Percentiles rank a stretch among this genome's conserved stretches.
Evolutionary conservation across 2,797 vertebrate genomes (phyloP).

Genomic region (Mus minutoides): DNA sequence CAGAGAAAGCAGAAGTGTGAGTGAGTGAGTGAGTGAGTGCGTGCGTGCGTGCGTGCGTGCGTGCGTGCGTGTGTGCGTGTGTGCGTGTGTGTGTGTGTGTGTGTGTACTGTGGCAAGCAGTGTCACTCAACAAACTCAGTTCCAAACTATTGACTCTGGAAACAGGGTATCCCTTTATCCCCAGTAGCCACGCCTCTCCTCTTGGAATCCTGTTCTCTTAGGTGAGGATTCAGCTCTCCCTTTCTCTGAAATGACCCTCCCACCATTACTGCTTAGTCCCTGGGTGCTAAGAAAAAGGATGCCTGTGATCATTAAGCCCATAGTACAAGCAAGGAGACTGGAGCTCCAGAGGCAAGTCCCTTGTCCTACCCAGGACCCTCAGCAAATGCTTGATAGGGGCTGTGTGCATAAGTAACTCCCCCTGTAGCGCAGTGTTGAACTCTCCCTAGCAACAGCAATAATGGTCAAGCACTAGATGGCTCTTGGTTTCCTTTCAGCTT

Average conservation of each 20-base stretch:
- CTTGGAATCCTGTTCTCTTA: not conserved
- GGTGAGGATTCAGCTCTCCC: not conserved
- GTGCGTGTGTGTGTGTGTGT: not conserved
- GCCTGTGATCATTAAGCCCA: not conserved
- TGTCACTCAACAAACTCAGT: not conserved
- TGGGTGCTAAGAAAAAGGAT: not conserved
- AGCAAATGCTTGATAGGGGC: not conserved
- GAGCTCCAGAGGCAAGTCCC: slow-evolving; percentile 1
- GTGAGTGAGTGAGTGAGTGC: no score
- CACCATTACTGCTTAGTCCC: no score
- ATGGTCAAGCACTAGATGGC: not conserved
- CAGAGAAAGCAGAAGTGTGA: not conserved
- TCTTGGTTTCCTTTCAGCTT: slow-evolving; percentile 5
- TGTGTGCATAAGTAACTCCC: not conserved
- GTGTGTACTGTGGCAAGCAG: not conserved
- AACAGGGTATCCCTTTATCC: not conserved
- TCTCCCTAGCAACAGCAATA: rapidly evolving
- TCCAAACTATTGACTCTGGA: not conserved
- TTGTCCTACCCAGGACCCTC: not conserved
- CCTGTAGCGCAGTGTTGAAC: no score
- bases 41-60: no score
- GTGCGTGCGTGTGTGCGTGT: no score
- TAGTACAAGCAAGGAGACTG: not conserved
- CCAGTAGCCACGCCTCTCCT: not conserved
- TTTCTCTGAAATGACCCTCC: not conserved